Percentiles rank a stretch among this genome's conserved stretches.
Conservation (phyloP, 2,888 invertebrate species). For the Rhorus exstirpatorius region DNA sequence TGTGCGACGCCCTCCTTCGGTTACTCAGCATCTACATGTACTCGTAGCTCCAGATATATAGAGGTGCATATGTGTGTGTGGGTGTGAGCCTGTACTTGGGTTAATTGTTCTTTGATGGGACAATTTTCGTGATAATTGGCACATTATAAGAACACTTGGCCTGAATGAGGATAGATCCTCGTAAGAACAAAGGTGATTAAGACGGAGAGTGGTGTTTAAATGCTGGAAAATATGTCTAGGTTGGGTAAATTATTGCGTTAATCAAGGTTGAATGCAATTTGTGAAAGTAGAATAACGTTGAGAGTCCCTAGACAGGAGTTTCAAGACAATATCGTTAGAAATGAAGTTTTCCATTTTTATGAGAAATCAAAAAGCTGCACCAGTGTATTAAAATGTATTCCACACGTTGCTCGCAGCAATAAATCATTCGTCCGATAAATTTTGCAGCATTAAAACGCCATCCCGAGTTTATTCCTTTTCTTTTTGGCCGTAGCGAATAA, state of each 20-base stretch:
- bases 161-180: not conserved
- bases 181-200: slow-evolving; percentile 17
- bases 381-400: not conserved
- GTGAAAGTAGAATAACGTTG: slow-evolving; percentile 8
- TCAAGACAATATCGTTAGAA: not conserved
- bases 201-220: not conserved
- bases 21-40: slow-evolving; percentile 12
- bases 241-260: not conserved
- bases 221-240: not conserved
- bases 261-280: slow-evolving; percentile 5
- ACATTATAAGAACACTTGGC: slow-evolving; percentile 2
- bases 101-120: slow-evolving; percentile 24
- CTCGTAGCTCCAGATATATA: not conserved
- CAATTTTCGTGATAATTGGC: slow-evolving; percentile 22
- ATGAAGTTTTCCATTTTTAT: not conserved
- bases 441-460: too few species aligned
- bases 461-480: too few species aligned
- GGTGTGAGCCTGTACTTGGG: not conserved
- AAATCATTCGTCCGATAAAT: too few species aligned
- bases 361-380: too few species aligned
- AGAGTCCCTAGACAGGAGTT: not conserved
- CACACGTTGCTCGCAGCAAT: too few species aligned
- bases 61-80: not conserved
- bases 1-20: slow-evolving; percentile 43
- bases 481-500: too few species aligned